Evolutionary conservation across 2,113 vertebrate genomes (phyloP), one percentile per base, ranked within the genome.

Genomic region (Rutilus rutilus): DNA sequence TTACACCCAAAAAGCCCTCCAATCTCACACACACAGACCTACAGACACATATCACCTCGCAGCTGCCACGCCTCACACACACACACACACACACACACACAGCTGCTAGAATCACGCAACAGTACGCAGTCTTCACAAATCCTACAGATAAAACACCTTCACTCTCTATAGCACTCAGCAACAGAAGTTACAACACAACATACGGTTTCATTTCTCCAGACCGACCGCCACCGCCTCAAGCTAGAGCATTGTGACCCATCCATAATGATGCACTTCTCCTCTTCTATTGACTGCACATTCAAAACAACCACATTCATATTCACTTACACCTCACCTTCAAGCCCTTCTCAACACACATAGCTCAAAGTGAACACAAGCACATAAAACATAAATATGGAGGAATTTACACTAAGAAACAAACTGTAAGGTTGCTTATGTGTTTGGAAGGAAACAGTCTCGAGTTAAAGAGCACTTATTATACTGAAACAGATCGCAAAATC

Each of bases 21-120:
- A 88, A 89, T 76, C 88, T 84, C 87, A 91, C 90, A 90, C 89
- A 88, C 84, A 84, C 75, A 78, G 79, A 79, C 59, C 59, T n/a
- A 65, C 45, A 85, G 60, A 85, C 54, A 77, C 74, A 45, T 27
- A 73, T 33, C 57, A 50, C 69, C 45, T 21, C 86, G 59, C 45
- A 39, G 47, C 57, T 59, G 27, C 62, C 54, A 76, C 59, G 67
- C 52, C 54, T 74, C 57, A 45, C 74, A 10, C 39, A 39, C 67
- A 54, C 27, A 39, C 14, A 65, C 42, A 85, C 42, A 85, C 52
- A 76, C 73, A 45, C 50, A 45, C 74, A 17, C 52, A 54, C 59
- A 45, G 39, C 65, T 45, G 47, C 33, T 17, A 33, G 45, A 83
- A 78, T 78, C 65, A 23, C 57, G 74, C 3, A 14, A 81, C 76